Evolutionary conservation across 2,888 invertebrate species (phyloP), one percentile per base, ranked within the genome.

Genomic region (Hecatera dysodea): DNA sequence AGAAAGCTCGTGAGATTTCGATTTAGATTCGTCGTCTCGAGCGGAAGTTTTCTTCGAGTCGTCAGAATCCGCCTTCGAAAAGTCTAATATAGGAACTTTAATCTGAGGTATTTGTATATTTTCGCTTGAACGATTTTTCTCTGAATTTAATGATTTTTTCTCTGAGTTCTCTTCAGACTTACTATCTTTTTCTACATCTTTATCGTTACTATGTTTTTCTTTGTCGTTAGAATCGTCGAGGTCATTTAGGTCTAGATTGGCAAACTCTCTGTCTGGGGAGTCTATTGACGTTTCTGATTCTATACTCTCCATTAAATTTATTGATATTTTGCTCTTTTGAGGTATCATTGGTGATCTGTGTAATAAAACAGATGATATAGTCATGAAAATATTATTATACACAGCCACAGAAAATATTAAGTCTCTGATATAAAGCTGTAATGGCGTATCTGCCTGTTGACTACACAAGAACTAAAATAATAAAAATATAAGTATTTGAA

Each of bases 261-360:
- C 95, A 50, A 95, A 95, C 81, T 96, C 96, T 80, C 91, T 91
- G 48, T 96, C 96, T 0, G 96, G 96, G 0, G 96, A 96, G 82
- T 96, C 96, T 61, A 95, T 93, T 0, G 96, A 96, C 0, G 96
- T 94, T 88, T 96, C 96, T 0, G 96, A 96, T 88, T 96, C 96
- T 59, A 96, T 96, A 68, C 96, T 96, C 75, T 96, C 96, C 96
- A 96, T 96, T 15, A 96, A 88, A 66, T 96, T 96, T 44, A 96
- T 96, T 15, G 96, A 96, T 78, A 96, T 94, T 91, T 96, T 96
- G 80, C 90, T 96, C 80, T 94, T 95, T 79, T 91, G 92, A 39
- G 93, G 92, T 88, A 93, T 90, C 96, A 96, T 91, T 89, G 96
- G 93, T 88, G 97, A 93, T 91, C 97, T 89, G 94, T 86, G 84